Evolutionary conservation across 2,888 invertebrate genomes (phyloP), one percentile per base, ranked within the genome.

Genomic region (Leptopilina myrica): DNA sequence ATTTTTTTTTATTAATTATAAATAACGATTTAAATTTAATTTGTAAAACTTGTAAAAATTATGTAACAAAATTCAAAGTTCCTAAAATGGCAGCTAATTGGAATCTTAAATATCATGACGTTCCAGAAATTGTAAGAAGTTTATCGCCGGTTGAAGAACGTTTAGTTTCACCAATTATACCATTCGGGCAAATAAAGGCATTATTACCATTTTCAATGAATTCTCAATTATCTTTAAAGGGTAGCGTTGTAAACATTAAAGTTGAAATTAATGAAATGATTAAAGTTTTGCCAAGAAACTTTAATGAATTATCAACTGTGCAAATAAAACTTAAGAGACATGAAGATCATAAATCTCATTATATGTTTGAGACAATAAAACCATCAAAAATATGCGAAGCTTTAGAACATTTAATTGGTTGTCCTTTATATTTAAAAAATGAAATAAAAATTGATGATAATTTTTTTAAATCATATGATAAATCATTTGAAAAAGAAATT

Each of bases 171-270:
- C 88, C 89, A 12, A 85, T 87, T 53, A 82, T 91, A 53, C 86
- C 88, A 62, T 91, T 91, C 76, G 90, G 90, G 89, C 88, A 89
- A 82, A 88, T 91, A 56, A 80, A 86, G 79, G 82, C 88, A 46
- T 83, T 88, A 40, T 80, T 86, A 82, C 80, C 83, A 9, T 86
- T 79, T 78, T 86, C 89, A 46, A 76, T 86, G 12, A 84, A 90
- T 80, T 82, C 87, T n/a, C 87, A 88, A 76, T 78, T 88, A 49
- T 87, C 88, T 78, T 79, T 86, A 56, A 88, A 87, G 80, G 87
- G 86, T 1, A 85, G 84, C 81, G 85, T 91, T 33, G 87, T 90
- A 0, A 83, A 83, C 73, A 79, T 85, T 53, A 26, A 76, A 15
- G 76, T 80, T 3, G 82, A 84, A 65, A 80, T 83, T 12, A 81